Evolutionary conservation across 2,888 invertebrate genomes (phyloP), one percentile per base, ranked within the genome.

Genomic region (Cyrtodaria siliqua): DNA sequence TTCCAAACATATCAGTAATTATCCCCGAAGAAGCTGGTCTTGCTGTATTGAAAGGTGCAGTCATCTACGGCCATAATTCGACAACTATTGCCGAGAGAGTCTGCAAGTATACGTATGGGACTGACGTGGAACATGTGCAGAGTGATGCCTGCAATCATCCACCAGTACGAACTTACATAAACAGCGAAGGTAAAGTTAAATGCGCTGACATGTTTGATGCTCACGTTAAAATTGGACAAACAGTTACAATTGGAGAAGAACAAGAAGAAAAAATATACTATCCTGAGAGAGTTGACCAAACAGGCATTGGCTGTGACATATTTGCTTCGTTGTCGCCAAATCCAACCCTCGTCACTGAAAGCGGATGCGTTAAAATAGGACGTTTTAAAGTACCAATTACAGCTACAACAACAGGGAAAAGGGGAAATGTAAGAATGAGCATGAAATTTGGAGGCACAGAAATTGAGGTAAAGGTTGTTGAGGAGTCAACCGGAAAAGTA

Each of bases 41-140:
- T 44, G 44, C 44, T 4, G 44, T 44, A 18, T 9, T 44, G 44
- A 44, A 44, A 44, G 44, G 44, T 16, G 44, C 44, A 9, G 44
- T 44, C 4, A 76, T 76, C 12, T 76, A 66, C 66, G 76, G 76
- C 6, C 76, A 76, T 27, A 56, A 44, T 24, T 70, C 76, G 3
- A 56, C 38, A 0, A 66, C 61, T 1, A 67, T 76, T 29, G 40
- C 56, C 12, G 50, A 64, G 3, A 55, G 76, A 24, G 70, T 76
- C 6, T 29, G 66, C 16, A 70, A 44, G 18, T 42, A 24, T 33
- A 76, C 76, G 6, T 76, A 76, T 56, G 76, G 76, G 2, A 59
- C 70, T 0, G 4, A 23, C 23, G 26, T 47, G 14, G 33, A 26
- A 12, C 20, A 23, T n/a, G 1, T 18, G 8, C 62, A 33, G 12